A percentile compares a stretch with the other conserved stretches of the same genome.
These are phyloP conservation scores for Prietella phreatophila DNA, from an alignment of 2,113 vertebrate species.

Conservation along the genomic window DNA sequence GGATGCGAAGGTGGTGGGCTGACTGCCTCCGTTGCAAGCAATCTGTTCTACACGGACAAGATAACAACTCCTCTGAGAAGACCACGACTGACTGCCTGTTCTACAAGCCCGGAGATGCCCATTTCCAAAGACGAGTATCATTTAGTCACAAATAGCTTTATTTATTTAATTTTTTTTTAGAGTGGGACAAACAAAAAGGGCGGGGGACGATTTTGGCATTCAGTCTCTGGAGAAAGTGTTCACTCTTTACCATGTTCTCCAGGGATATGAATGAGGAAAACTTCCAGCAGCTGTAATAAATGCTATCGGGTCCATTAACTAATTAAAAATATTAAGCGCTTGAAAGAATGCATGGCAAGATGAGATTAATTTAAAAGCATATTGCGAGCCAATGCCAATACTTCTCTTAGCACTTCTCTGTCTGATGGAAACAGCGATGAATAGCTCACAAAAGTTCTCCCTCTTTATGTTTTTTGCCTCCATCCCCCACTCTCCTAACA, in stretches of 20 bases:
- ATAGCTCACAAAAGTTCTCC: conserved; percentile 38
- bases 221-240: conserved; percentile 50
- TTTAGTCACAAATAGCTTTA: background rate
- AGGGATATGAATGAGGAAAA: conserved; percentile 51
- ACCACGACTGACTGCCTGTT: background rate
- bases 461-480: background rate
- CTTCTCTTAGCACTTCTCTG: conserved; percentile 37
- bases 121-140: background rate
- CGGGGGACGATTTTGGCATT: background rate
- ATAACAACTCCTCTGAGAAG: background rate
- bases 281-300: conserved; percentile 74
- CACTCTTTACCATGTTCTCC: conserved; percentile 66
- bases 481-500: background rate
- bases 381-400: conserved; percentile 60
- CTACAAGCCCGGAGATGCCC: conserved; percentile 18
- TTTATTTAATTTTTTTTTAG: background rate
- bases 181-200: background rate
- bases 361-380: conserved; percentile 72
- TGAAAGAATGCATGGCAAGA: conserved; percentile 49
- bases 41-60: conserved; percentile 14
- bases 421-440: conserved; percentile 48
- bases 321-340: conserved; percentile 75
- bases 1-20: conserved; percentile 1
- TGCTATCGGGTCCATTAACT: conserved; percentile 77
- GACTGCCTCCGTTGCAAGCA: conserved; percentile 17